Base-by-base conservation (phyloP, 2,888 invertebrate genomes). In the Masnerella sp. region DNA sequence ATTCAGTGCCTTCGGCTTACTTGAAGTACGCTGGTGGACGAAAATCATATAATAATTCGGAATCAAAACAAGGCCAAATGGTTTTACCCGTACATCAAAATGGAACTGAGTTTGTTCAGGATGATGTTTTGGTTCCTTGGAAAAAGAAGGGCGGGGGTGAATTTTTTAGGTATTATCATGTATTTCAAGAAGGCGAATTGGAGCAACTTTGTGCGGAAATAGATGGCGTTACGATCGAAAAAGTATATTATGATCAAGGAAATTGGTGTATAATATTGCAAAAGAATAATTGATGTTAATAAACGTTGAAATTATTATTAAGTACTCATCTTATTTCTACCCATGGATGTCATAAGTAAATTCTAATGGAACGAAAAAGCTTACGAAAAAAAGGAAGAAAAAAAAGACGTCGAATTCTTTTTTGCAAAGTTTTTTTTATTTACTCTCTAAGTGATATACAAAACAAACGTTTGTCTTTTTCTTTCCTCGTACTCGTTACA, bases 111-210 rank as follows among this genome's bases (percentile, higher is more conserved):
- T 99, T 99, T 87, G 90, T 91, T 81, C 92, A 96, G 79, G 93
- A 94, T 78, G 99, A 99, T 88, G 88, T 99, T 70, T 89, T 99
- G 25, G 99, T 99, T 0, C 99, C 99, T 0, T 99, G 99, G 99
- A 96, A 95, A 83, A 88, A 94, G 34, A 93, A 92, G 79, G 84
- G 83, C 11, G 85, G 84, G 1, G 82, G 81, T 14, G 70, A 91
- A 2, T 92, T 94, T 84, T 89, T 97, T 49, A 90, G 98, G 72
- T 99, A 92, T 86, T 99, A 99, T 87, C 98, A 99, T 84, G 96
- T 98, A 1, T 99, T 98, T 84, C 92, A 93, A 78, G 92, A 95
- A 78, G 91, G 91, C 0, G 98, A 97, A 88, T 86, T 97, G 30
- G 91, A 93, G 78, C 78, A 87, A 1, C 87, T 97, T 36, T 93